Base-by-base conservation (phyloP, 2,888 invertebrate genomes). In the Sicus ferrugineus region DNA sequence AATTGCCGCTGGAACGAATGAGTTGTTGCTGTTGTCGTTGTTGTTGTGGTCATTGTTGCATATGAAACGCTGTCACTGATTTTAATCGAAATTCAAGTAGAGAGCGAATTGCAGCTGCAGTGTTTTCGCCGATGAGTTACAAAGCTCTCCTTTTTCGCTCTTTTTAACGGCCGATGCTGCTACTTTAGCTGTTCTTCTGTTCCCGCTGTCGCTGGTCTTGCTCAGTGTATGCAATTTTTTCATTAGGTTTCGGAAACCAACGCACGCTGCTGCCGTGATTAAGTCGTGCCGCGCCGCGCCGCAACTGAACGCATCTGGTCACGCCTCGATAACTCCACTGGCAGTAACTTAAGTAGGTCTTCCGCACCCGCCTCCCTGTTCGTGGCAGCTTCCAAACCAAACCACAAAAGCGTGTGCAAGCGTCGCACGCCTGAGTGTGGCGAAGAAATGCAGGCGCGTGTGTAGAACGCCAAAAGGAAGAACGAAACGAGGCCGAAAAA, bases 341-440 rank as follows among this genome's bases (percentile, higher is more conserved):
- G 52, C 21, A 23, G 23, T 14, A 23, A 26, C 28, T 26, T 26
- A 54, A 54, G 26, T 54, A 26, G 52, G 52, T 26, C 26, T 26
- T 26, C n/a, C n/a, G 23, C 16, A 54, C 52, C n/a, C n/a, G n/a
- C n/a, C n/a, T n/a, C n/a, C n/a, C n/a, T n/a, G n/a, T n/a, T 54
- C 26, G 21, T 28, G 52, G 52, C 23, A 54, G 52, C 52, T 23
- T 16, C 52, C 26, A 23, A 26, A 16, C 26, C 14, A 59, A 34
- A 62, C 62, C 62, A 62, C 62, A 62, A 62, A 62, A 62, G 42
- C 46, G 62, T 59, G 62, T 62, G 34, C 46, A 46, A 46, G 62
- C 46, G 46, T 58, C 52, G 14, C 52, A 54, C 52, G 52, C 23
- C 52, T 54, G 52, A 54, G 52, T 23, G 52, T 54, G 23, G 52